Evolutionary conservation across 2,797 vertebrate species (phyloP).

Genomic region (Echeneis naucrates): DNA sequence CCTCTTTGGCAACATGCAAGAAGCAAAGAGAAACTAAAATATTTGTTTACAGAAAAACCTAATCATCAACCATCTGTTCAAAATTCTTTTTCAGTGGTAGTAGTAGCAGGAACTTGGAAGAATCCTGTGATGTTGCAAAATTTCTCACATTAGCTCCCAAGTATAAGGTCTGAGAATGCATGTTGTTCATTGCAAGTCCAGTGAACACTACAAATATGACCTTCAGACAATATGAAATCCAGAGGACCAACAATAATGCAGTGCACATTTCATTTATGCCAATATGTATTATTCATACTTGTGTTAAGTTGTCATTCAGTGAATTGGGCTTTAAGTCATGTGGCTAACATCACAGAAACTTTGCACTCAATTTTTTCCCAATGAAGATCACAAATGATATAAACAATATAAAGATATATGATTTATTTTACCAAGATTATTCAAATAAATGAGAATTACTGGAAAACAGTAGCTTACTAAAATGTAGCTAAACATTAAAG

Average conservation of each 20-base stretch:
- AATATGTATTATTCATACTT: neutral
- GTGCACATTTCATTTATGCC: neutral
- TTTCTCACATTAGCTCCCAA: neutral
- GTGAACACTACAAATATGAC: neutral
- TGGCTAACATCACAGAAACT: neutral
- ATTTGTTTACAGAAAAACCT: neutral
- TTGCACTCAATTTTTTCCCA: neutral
- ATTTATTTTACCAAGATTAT: neutral
- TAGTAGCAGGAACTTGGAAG: neutral
- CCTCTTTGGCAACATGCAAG: neutral
- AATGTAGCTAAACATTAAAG: neutral
- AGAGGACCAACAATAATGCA: neutral
- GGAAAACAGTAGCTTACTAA: neutral
- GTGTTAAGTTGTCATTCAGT: neutral
- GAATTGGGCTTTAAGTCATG: neutral
- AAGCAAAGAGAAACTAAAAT: neutral
- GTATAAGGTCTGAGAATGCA: constrained; percentile 11
- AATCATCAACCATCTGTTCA: neutral
- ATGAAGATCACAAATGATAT: too few relatives aligned
- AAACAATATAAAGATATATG: too few relatives aligned
- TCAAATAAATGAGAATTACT: neutral
- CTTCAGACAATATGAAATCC: neutral
- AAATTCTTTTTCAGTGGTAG: neutral
- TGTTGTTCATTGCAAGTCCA: neutral
- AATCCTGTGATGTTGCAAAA: neutral